Evolutionary conservation across 2,888 invertebrate genomes (phyloP).

Genomic region (Tubulanus polymorphus): DNA sequence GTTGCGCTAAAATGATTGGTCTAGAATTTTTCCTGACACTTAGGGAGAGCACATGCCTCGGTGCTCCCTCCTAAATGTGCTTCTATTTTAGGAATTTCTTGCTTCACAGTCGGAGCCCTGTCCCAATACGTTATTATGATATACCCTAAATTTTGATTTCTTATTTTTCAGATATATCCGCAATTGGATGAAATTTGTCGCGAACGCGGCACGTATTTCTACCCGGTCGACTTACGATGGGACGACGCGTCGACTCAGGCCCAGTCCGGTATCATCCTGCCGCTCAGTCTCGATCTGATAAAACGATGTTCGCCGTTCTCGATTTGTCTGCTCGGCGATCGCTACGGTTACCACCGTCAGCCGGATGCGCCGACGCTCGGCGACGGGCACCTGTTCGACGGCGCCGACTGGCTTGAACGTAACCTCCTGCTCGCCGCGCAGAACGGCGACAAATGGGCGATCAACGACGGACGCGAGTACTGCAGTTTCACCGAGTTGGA

Average conservation of each 20-base stretch:
- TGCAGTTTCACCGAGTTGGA: constrained; percentile 47
- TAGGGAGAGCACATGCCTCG: too few species aligned
- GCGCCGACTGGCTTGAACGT: constrained; percentile 34
- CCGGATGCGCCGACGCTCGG: constrained; percentile 26
- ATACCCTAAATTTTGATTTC: too few species aligned
- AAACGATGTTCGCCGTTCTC: constrained; percentile 41
- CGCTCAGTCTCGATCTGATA: constrained; percentile 34
- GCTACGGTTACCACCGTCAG: constrained; percentile 39
- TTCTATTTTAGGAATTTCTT: too few species aligned
- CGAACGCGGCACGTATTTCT: constrained; percentile 35
- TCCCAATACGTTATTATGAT: too few species aligned
- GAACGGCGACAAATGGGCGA: constrained; percentile 45
- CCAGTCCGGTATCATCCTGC: constrained; percentile 29
- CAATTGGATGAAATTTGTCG: constrained; percentile 31
- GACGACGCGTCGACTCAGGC: constrained; percentile 26
- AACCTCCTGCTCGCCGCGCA: constrained; percentile 38
- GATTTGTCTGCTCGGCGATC: constrained; percentile 45
- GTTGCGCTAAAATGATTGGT: too few species aligned
- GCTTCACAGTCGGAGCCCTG: too few species aligned
- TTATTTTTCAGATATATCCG: constrained; percentile 44
- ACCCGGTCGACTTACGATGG: constrained; percentile 43
- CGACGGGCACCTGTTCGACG: constrained; percentile 18
- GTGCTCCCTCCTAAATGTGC: too few species aligned
- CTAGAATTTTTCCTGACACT: too few species aligned
- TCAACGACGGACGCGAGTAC: constrained; percentile 36